Evolutionary conservation across 1,140 invertebrate species (phyloP), one percentile per base, ranked within the genome.

Genomic region (Cecropterus lyciades): DNA sequence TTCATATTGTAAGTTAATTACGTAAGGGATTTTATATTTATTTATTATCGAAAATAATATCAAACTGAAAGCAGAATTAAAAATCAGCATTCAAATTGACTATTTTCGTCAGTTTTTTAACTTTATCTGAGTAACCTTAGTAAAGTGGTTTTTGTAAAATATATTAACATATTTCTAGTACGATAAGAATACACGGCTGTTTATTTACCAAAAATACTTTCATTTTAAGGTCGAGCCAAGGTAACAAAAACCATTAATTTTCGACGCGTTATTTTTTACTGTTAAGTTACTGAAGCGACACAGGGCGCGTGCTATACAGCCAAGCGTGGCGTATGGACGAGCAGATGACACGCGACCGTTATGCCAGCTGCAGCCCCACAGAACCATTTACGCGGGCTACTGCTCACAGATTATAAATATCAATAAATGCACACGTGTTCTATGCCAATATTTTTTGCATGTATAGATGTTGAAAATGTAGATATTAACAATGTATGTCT

Each of bases 271-370:
- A 30, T 64, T 64, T 64, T 64, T 63, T 15, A n/a, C n/a, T n/a
- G 20, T 43, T 27, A 53, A 49, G 8, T 64, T 30, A 64, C 17
- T 30, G 49, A 43, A 45, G 60, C 60, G 60, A 14, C 37, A 49
- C 60, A 80, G 73, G 84, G 77, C 87, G 79, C 86, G 86, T 86
- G 86, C 81, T 69, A 75, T 83, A 88, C 82, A 79, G 77, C 79
- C 81, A 83, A 79, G 72, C 70, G 66, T 65, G 55, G 72, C 82
- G 85, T 90, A 48, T 65, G 77, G 79, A 79, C 72, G 82, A 80
- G 85, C 86, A 89, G 87, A 89, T 89, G 88, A 89, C 88, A 91
- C 87, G 83, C 88, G 88, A 89, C 88, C 87, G 88, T 91, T 91
- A 91, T 64, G 79, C 83, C 88, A 91, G 88, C 80, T 91, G 88